These are phyloP conservation scores for Stomatorhinus walkeri DNA, from an alignment of 2,797 vertebrate genomes.

Conservation along the genomic window DNA sequence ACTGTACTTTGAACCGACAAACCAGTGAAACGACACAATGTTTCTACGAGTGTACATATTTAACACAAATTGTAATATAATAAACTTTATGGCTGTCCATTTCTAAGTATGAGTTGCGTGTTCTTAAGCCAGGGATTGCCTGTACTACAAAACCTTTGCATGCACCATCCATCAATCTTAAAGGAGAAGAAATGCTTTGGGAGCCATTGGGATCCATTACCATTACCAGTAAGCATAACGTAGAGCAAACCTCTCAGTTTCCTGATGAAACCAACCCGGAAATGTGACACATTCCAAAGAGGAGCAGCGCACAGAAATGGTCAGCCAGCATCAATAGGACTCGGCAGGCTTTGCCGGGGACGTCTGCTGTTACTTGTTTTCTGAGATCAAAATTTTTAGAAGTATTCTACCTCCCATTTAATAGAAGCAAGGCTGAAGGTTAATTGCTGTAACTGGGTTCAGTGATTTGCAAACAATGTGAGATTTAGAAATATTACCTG, in stretches of 20 bases:
- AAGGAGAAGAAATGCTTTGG: background rate
- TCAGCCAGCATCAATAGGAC: background rate
- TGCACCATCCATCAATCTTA: background rate
- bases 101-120: background rate
- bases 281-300: background rate
- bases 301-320: background rate
- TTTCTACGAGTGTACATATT: background rate
- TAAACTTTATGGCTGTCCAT: background rate
- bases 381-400: background rate
- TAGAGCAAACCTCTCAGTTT: background rate
- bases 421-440: background rate
- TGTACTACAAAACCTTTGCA: background rate
- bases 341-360: background rate
- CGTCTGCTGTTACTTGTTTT: background rate
- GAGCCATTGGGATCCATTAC: background rate
- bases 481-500: background rate
- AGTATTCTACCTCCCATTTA: background rate
- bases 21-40: background rate
- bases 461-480: background rate
- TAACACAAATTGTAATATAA: background rate
- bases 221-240: background rate
- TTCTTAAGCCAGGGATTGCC: background rate
- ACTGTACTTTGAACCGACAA: background rate
- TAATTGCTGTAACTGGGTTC: background rate
- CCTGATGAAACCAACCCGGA: background rate